phyloP scores from a whole-genome alignment of 2,113 vertebrate species.

The Craseonycteris thonglongyai region DNA sequence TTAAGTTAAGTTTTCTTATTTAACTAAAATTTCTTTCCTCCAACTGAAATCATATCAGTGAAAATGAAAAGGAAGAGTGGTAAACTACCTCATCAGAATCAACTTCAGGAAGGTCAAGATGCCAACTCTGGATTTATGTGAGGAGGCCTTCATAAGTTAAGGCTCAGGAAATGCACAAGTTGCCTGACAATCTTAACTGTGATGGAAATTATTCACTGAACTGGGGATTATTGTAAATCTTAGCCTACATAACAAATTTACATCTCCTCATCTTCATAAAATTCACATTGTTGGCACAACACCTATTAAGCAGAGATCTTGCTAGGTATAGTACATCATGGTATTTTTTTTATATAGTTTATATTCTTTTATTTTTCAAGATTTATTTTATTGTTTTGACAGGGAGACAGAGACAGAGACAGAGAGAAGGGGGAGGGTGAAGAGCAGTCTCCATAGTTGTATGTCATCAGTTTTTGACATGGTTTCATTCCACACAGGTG shows the following conservation, averaged over 20 bases:
- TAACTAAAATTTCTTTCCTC: neutral
- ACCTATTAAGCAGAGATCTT: slow-evolving; percentile 82
- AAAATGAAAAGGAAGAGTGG: neutral
- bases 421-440: too few species aligned
- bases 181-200: slow-evolving; percentile 71
- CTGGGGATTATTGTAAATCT: slow-evolving; percentile 79
- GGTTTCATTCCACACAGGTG: too few species aligned
- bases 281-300: slow-evolving; percentile 81
- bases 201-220: slow-evolving; percentile 75
- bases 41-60: slow-evolving; percentile 7
- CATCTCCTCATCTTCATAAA: slow-evolving; percentile 78
- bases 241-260: slow-evolving; percentile 83
- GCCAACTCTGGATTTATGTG: slow-evolving; percentile 63
- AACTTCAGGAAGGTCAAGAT: slow-evolving; percentile 66
- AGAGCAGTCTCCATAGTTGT: too few species aligned
- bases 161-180: slow-evolving; percentile 67
- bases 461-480: too few species aligned
- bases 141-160: slow-evolving; percentile 63
- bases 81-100: neutral
- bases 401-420: too few species aligned
- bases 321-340: slow-evolving; percentile 76
- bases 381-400: too few species aligned
- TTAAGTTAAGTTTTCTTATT: slow-evolving; percentile 27
- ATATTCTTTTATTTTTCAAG: too few species aligned
- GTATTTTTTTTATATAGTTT: slow-evolving; percentile 81